Conservation (phyloP, 2,888 invertebrate species). For the Pantelozetes paolii region DNA sequence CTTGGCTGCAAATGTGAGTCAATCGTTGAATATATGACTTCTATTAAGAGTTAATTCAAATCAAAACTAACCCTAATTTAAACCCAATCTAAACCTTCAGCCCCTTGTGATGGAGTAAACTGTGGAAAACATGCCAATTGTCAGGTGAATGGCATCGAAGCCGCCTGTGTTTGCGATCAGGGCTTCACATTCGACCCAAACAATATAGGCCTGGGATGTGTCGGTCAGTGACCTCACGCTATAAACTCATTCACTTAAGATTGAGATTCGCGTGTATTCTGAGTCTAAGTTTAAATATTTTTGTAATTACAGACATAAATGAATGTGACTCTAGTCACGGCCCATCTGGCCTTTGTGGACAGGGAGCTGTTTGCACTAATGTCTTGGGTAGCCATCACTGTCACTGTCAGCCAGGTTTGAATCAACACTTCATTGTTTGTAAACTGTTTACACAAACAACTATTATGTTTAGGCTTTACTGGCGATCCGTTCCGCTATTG, state of each 20-base stretch:
- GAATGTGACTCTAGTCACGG: conserved; percentile 60
- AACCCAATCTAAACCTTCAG: conserved; percentile 9
- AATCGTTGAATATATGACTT: background rate
- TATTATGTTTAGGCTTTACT: conserved; percentile 55
- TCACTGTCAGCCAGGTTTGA: conserved; percentile 70
- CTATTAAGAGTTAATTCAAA: background rate
- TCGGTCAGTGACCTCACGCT: conserved; percentile 51
- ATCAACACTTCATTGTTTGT: background rate
- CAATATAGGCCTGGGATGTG: conserved; percentile 81
- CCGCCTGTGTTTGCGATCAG: conserved; percentile 68
- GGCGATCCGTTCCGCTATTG: conserved; percentile 59
- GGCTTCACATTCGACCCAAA: conserved; percentile 88
- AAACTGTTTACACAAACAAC: background rate
- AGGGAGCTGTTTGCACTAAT: conserved; percentile 72
- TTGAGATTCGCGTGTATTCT: background rate
- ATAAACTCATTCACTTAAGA: conserved; percentile 3
- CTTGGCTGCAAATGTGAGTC: conserved; percentile 49
- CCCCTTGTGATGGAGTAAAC: conserved; percentile 84
- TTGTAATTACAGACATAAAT: conserved; percentile 51
- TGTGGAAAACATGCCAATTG: conserved; percentile 84
- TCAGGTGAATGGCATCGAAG: conserved; percentile 80
- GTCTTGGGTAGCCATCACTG: conserved; percentile 74
- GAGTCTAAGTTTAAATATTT: background rate
- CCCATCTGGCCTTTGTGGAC: conserved; percentile 64
- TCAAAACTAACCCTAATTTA: background rate